These are phyloP conservation scores for Hypocryptadius cinnamomeus DNA, from an alignment of 2,113 vertebrate genomes.

Conservation along the genomic window DNA sequence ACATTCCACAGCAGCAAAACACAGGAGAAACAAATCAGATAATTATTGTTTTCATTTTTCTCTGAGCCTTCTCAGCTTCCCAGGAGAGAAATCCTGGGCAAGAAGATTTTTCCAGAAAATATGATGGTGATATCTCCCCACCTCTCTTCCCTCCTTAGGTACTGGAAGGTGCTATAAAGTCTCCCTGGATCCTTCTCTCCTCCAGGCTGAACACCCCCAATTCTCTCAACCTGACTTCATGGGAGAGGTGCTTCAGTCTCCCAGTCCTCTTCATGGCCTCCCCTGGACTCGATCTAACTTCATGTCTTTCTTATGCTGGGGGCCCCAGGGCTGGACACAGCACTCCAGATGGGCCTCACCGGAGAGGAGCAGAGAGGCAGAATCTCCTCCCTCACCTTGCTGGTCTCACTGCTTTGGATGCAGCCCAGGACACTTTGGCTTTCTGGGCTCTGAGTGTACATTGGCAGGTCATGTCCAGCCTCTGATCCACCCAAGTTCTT, in stretches of 20 bases:
- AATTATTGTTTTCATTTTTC: too few species aligned
- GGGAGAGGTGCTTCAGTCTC: not conserved
- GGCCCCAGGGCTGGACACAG: not conserved
- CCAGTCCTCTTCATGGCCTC: not conserved
- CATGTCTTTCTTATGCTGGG: not conserved
- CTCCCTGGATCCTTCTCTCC: not conserved
- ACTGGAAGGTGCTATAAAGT: not conserved
- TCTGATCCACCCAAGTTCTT: not conserved
- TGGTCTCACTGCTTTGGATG: not conserved
- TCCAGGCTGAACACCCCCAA: not conserved
- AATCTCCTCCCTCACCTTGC: not conserved
- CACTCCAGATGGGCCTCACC: not conserved
- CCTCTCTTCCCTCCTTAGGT: not conserved
- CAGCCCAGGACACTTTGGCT: not conserved
- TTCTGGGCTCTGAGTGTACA: not conserved
- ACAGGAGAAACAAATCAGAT: too few species aligned
- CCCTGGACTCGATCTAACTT: accelerated
- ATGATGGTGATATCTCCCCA: not conserved
- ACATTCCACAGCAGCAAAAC: too few species aligned
- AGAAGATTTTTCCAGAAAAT: too few species aligned
- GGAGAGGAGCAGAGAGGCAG: not conserved
- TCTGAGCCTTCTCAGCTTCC: too few species aligned
- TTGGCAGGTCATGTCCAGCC: not conserved
- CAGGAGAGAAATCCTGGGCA: too few species aligned
- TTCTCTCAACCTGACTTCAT: not conserved